Base-by-base conservation (phyloP, 2,888 invertebrate species). In the Chaitophorus viminalis region DNA sequence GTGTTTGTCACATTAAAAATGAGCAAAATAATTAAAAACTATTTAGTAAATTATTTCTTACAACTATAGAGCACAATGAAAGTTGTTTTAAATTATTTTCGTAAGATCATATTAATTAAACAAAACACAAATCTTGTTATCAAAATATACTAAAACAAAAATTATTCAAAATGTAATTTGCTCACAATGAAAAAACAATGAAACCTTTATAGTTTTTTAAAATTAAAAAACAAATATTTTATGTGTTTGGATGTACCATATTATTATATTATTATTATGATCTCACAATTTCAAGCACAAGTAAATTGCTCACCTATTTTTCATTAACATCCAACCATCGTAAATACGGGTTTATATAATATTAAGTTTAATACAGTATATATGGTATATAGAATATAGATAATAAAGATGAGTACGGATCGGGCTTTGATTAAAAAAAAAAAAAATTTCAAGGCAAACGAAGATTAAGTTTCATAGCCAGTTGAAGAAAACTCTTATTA, bases 401-500 rank as follows among this genome's bases (percentile, higher is more conserved):
- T 31, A 77, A 54, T 77, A 77, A 77, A 31, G 31, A 77, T 21
- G 54, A 77, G 31, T 70, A 4, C 70, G 9, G 54, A 9, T 54
- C 52, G 31, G 21, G 17, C 54, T 3, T 77, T 77, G 31, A 77
- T 77, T 77, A 54, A 77, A 77, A 77, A 77, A 54, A 77, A 14
- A 75, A 60, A 60, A 21, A 60, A 1, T 31, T 31, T 52, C 0
- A 77, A 54, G 21, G 54, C 31, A 1, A 29, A 18, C 2, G 11
- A 54, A 54, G 54, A 77, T 77, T 77, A 54, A 54, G 31, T 77
- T 77, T 54, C 77, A 33, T 54, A 77, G 54, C 9, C 31, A 54
- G n/a, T 14, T 0, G 3, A 31, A 8, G 46, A 17, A 29, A 52
- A 29, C 21, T 52, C 14, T 29, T 21, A 18, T 77, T 18, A 29